phyloP scores from a whole-genome alignment of 2,797 vertebrate species.

The Telmatherina bonti region DNA sequence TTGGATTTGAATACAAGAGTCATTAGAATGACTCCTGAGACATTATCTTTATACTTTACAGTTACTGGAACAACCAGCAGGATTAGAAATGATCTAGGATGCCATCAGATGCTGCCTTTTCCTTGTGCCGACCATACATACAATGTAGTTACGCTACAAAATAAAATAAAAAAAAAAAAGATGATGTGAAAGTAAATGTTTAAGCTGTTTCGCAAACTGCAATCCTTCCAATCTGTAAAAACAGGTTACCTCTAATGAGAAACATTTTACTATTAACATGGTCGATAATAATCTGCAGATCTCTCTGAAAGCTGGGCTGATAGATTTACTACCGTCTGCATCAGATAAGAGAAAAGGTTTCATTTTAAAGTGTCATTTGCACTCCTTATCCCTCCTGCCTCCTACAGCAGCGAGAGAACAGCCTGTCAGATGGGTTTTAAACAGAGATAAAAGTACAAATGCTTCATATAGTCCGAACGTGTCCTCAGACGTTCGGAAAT shows the following conservation, averaged over 20 bases:
- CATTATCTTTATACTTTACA: background rate
- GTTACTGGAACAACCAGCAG: background rate
- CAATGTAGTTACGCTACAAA: background rate
- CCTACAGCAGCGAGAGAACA: constrained; percentile 18
- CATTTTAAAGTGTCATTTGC: constrained; percentile 18
- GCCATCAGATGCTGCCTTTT: background rate
- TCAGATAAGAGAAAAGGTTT: constrained; percentile 43
- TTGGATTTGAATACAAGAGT: background rate
- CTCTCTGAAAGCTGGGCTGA: constrained; percentile 28
- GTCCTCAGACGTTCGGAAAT: background rate
- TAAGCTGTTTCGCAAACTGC: background rate
- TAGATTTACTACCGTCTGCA: constrained; percentile 38
- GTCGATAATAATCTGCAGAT: constrained; percentile 18
- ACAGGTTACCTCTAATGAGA: constrained; percentile 12
- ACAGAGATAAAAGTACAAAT: background rate
- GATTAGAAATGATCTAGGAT: background rate
- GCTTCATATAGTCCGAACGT: background rate
- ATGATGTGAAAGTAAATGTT: background rate
- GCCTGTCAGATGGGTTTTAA: background rate
- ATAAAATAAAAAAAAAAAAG: background rate
- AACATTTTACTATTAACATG: constrained; percentile 7
- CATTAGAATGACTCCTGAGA: too few relatives aligned
- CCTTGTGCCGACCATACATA: background rate
- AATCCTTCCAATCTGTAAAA: background rate
- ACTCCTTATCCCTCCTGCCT: constrained; percentile 22